Conservation (phyloP, 2,113 vertebrate species). For the Myiopsitta monachus region DNA sequence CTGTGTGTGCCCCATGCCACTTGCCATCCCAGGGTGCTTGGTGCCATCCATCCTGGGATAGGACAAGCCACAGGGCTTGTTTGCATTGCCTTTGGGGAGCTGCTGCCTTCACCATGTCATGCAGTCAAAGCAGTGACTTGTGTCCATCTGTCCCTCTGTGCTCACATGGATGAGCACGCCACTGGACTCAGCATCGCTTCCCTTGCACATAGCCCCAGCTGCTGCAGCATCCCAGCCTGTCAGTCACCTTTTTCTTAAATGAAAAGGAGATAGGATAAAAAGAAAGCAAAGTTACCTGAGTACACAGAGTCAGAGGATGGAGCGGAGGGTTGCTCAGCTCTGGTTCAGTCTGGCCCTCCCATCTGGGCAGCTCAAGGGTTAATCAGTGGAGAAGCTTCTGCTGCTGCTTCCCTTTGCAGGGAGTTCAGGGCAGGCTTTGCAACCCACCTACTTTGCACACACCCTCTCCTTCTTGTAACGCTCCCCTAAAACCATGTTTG, state of each 20-base stretch:
- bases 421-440: not conserved
- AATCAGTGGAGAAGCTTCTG: not conserved
- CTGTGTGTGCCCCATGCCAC: accelerated
- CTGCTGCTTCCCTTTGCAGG: not conserved
- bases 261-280: not conserved
- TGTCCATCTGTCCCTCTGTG: not conserved
- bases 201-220: not conserved
- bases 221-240: not conserved
- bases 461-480: not conserved
- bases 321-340: not conserved
- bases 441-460: not conserved
- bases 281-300: not conserved
- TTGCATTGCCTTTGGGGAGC: not conserved
- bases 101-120: not conserved
- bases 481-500: not conserved
- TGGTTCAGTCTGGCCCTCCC: not conserved
- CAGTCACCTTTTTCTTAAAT: not conserved
- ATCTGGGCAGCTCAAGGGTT: not conserved
- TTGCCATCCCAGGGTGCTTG: not conserved
- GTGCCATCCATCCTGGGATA: not conserved
- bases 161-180: accelerated
- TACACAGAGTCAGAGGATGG: not conserved
- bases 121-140: not conserved
- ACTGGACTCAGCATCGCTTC: not conserved
- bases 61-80: not conserved